Evolutionary conservation across 2,113 vertebrate species (phyloP), one percentile per base, ranked within the genome.

Genomic region (Coregonus clupeaformis): DNA sequence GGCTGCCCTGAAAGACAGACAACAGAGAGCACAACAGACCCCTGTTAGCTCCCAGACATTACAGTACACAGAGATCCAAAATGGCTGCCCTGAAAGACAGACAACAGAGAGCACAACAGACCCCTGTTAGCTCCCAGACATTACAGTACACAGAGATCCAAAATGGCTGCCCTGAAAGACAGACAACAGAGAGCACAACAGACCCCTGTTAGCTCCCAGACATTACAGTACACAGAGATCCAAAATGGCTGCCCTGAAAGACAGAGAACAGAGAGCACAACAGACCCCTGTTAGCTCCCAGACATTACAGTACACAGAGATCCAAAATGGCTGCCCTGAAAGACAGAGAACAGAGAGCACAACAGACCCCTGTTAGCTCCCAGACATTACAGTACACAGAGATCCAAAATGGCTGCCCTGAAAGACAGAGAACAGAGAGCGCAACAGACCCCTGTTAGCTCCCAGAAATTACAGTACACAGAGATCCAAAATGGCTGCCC

Each of bases 1-100:
- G 62, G 55, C 68, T 47, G 94, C 90, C 94, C 96, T 96, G 95
- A 55, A 95, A 95, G 89, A 95, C 93, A 95, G 91, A 94, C 90
- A 88, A 90, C 80, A 86, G 67, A 89, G 36, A 52, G 49, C 4
- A 52, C 49, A 52, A 52, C 79, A 83, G 9, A 87, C 32, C 79
- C 59, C 82, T 78, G 96, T 97, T 94, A 90, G 82, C 79, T 11
- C 71, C 49, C 45, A 14, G 45, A 55, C 24, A 29, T 60, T 5
- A 24, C 68, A 27, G 45, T 3, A 27, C 9, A 52, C 49, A 52
- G 11, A 49, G 13, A 49, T 14, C 0, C 47, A 12, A 4, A 42
- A 72, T 30, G 62, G 55, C 68, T 47, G 49, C 49, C 6, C 27
- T 27, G 27, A 27, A 27, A 27, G 27, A 27, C 27, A 27, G 27